phyloP scores from a whole-genome alignment of 2,888 invertebrate species.

The Geotrupes spiniger region DNA sequence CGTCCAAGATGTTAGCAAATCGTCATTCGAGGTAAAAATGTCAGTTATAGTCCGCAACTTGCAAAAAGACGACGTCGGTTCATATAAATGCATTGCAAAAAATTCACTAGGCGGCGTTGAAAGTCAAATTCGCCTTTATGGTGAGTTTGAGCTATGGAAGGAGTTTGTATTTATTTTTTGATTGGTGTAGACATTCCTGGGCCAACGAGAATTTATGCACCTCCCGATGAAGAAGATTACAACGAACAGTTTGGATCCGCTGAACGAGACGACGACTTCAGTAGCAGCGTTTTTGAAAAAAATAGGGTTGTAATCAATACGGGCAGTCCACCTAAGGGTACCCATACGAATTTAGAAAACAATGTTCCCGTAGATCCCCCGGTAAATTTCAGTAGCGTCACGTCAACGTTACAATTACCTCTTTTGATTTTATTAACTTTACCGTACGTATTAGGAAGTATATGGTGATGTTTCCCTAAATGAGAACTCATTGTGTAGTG shows the following conservation, averaged over 20 bases:
- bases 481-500: slow-evolving; percentile 38
- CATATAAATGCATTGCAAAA: slow-evolving; percentile 83
- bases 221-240: slow-evolving; percentile 54
- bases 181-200: slow-evolving; percentile 69
- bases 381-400: slow-evolving; percentile 22
- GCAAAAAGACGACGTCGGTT: slow-evolving; percentile 72
- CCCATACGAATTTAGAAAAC: slow-evolving; percentile 29
- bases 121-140: slow-evolving; percentile 81
- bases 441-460: slow-evolving; percentile 2
- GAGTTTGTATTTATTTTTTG: neutral
- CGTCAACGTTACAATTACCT: neutral
- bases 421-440: neutral
- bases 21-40: slow-evolving; percentile 81
- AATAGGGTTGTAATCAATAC: slow-evolving; percentile 23
- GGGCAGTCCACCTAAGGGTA: slow-evolving; percentile 24
- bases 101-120: slow-evolving; percentile 86
- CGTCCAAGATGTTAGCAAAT: slow-evolving; percentile 67
- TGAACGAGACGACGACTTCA: slow-evolving; percentile 63
- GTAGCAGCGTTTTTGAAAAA: slow-evolving; percentile 42
- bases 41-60: slow-evolving; percentile 72
- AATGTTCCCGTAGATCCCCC: slow-evolving; percentile 37
- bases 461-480: slow-evolving; percentile 14
- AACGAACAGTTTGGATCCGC: slow-evolving; percentile 71
- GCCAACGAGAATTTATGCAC: slow-evolving; percentile 59
- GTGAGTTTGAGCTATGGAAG: slow-evolving; percentile 55